Evolutionary conservation across 2,888 invertebrate species (phyloP), one percentile per base, ranked within the genome.

Genomic region (Drosophila atroscutellata): DNA sequence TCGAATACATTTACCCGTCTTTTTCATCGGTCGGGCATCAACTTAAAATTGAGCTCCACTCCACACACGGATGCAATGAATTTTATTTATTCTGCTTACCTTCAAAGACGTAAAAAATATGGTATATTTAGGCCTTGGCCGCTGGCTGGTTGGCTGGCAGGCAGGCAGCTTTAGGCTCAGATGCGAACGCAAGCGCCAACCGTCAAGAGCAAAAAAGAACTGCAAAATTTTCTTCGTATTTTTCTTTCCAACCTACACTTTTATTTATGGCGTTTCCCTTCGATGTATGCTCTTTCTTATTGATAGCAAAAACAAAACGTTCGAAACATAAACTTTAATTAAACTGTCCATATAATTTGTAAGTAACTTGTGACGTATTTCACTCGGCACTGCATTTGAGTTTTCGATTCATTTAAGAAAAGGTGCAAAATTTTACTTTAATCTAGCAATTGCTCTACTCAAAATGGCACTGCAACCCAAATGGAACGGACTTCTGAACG

Each of bases 231-330:
- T 76, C 54, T 71, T 77, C 62, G 32, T 75, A 39, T 63, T 68
- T 66, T 64, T 74, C 78, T 81, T 78, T 77, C 74, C 83, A 88
- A 85, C 83, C 80, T 88, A 82, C 88, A 81, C 81, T 66, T 77
- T 74, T 78, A 81, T 74, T 74, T 79, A 73, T 74, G 79, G 79
- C 71, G 80, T 77, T 80, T 80, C 65, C 63, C 28, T 58, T 57
- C 58, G 56, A 55, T 74, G 64, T 55, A 55, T 69, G 8, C 65
- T 56, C 54, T 72, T 67, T 55, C 26, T 63, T 49, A 58, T 36
- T 45, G 11, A 2, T 34, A 24, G 36, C 49, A 57, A 69, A 76
- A 67, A 61, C 11, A 45, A 56, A 47, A 66, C 32, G 45, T 62
- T 50, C 65, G 58, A 82, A 79, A 82, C 56, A 65, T 59, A 62